Percentiles rank a stretch among this genome's conserved stretches.
Conservation (phyloP, 2,113 vertebrate species). For the Amphiprion percula region DNA sequence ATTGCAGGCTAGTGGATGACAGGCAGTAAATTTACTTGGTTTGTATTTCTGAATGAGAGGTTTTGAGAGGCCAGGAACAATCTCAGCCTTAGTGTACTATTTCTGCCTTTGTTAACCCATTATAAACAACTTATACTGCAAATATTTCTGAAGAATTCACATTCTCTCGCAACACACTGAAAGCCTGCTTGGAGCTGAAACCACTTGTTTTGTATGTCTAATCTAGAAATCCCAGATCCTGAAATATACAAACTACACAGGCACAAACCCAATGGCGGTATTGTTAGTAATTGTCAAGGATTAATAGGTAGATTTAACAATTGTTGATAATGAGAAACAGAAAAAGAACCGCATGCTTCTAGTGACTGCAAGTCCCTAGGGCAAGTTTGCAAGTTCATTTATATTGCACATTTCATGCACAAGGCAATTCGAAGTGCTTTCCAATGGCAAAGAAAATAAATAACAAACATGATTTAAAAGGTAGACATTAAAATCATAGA, state of each 20-base stretch:
- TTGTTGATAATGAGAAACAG: constrained; percentile 40
- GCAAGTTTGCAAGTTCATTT: no score
- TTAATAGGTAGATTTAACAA: constrained; percentile 29
- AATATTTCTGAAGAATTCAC: neutral
- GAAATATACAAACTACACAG: constrained; percentile 18
- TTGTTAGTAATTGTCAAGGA: constrained; percentile 17
- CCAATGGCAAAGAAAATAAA: no score
- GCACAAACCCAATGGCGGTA: neutral
- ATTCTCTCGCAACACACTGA: constrained; percentile 3
- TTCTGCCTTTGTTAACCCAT: constrained; percentile 24
- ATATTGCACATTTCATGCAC: no score
- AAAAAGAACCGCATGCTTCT: neutral
- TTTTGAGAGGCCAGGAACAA: neutral
- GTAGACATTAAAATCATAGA: no score
- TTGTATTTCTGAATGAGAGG: constrained; percentile 33
- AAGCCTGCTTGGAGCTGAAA: neutral
- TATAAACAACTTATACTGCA: constrained; percentile 7
- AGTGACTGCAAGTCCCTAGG: constrained; percentile 9
- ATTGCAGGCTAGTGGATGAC: constrained; percentile 49
- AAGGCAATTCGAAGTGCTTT: no score
- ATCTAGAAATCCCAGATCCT: neutral
- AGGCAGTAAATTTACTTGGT: constrained; percentile 29
- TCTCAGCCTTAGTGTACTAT: neutral
- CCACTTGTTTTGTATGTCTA: neutral
- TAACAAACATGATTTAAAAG: no score